These are phyloP conservation scores for Ormyrus labotus DNA, from an alignment of 2,888 invertebrate genomes.

Conservation along the genomic window DNA sequence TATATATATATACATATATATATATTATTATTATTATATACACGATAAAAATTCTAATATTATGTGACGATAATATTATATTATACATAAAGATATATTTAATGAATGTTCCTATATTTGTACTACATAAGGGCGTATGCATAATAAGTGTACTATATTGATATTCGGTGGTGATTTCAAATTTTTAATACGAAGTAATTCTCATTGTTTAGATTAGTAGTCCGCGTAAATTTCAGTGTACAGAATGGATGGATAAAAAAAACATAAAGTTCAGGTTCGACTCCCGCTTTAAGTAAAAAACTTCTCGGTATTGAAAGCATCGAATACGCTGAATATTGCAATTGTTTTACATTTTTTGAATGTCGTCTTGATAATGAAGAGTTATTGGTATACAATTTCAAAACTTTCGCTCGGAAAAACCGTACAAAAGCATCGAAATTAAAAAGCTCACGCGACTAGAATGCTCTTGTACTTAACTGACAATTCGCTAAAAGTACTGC, in stretches of 20 bases:
- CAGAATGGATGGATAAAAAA: conserved; percentile 26
- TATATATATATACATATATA: conserved; percentile 60
- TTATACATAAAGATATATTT: conserved; percentile 73
- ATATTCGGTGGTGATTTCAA: conserved; percentile 74
- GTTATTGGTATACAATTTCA: too few relatives aligned
- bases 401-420: too few relatives aligned
- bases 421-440: too few relatives aligned
- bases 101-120: conserved; percentile 76
- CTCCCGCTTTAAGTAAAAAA: conserved; percentile 13
- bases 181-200: conserved; percentile 69
- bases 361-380: too few relatives aligned
- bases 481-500: too few relatives aligned
- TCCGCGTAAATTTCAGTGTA: conserved; percentile 43
- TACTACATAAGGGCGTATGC: conserved; percentile 70
- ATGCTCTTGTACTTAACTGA: too few relatives aligned
- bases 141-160: conserved; percentile 73
- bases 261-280: conserved; percentile 39
- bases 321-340: conserved; percentile 34
- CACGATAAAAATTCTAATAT: conserved; percentile 60
- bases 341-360: conserved; percentile 29
- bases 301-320: conserved; percentile 14
- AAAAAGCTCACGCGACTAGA: too few relatives aligned
- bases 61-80: conserved; percentile 69
- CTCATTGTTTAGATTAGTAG: conserved; percentile 69
- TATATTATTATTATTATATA: conserved; percentile 59